Conservation (phyloP, 2,888 invertebrate species). For the Macrostomum cliftonense region DNA sequence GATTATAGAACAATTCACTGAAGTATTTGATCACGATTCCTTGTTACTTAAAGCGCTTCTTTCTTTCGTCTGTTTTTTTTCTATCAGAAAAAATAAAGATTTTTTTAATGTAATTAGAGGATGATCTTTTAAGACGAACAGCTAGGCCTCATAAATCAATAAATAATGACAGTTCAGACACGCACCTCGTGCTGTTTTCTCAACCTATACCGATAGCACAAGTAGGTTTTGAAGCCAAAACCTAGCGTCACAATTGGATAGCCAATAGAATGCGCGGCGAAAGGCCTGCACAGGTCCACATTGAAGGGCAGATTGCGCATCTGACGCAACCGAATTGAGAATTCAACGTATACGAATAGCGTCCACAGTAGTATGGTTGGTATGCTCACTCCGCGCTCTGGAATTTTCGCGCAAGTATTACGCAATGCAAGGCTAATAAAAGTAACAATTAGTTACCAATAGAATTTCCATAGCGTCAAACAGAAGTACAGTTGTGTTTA, state of each 20-base stretch:
- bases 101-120: no score
- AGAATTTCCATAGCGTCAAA: no score
- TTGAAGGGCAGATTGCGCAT: conserved; percentile 63
- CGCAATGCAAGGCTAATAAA: no score
- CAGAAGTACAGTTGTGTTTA: no score
- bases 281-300: conserved; percentile 74
- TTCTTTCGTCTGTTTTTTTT: no score
- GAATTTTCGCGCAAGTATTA: conserved; percentile 25
- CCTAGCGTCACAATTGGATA: conserved; percentile 87
- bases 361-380: conserved; percentile 83
- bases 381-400: conserved; percentile 75
- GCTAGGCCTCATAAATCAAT: conserved; percentile 1
- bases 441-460: no score
- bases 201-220: conserved; percentile 66
- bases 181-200: conserved; percentile 2
- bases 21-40: no score
- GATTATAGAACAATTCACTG: no score
- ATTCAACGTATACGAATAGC: conserved; percentile 79
- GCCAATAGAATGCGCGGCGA: conserved; percentile 84
- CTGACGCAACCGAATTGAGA: conserved; percentile 59
- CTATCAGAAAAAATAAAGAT: no score
- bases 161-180: conserved; percentile 3
- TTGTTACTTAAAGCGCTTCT: no score
- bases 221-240: conserved; percentile 79
- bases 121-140: no score